Conservation (phyloP, 2,113 vertebrate genomes). For the Marmota monax region DNA sequence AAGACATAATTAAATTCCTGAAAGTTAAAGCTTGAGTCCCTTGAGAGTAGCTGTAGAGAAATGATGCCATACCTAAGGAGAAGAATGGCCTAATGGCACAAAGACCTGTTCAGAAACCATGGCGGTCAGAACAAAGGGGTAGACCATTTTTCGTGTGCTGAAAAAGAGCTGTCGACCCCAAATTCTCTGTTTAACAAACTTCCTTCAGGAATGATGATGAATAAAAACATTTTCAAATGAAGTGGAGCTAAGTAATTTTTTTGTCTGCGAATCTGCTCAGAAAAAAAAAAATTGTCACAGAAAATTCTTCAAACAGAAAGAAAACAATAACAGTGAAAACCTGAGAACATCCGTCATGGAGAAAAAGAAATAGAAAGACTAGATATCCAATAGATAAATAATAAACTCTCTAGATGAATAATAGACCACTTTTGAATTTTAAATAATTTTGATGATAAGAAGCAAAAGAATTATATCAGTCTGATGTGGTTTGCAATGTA, state of each 20-base stretch:
- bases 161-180: neutral
- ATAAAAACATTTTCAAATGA: neutral
- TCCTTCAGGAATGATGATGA: conserved; percentile 12
- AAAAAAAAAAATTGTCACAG: neutral
- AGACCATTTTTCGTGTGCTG: neutral
- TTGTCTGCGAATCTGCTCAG: neutral
- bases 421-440: neutral
- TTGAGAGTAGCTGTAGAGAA: neutral
- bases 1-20: neutral
- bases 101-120: neutral
- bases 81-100: neutral
- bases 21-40: neutral
- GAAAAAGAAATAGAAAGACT: neutral
- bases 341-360: neutral
- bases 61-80: neutral
- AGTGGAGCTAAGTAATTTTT: neutral
- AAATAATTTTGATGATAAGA: neutral
- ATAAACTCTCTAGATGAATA: neutral
- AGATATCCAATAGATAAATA: neutral
- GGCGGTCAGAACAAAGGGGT: neutral
- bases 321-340: neutral
- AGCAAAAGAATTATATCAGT: neutral
- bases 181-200: neutral
- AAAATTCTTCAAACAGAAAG: neutral
- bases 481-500: neutral